A percentile compares a stretch with the other conserved stretches of the same genome.
These are phyloP conservation scores for Lepidurus apus DNA, from an alignment of 1,140 invertebrate species.

Conservation along the genomic window DNA sequence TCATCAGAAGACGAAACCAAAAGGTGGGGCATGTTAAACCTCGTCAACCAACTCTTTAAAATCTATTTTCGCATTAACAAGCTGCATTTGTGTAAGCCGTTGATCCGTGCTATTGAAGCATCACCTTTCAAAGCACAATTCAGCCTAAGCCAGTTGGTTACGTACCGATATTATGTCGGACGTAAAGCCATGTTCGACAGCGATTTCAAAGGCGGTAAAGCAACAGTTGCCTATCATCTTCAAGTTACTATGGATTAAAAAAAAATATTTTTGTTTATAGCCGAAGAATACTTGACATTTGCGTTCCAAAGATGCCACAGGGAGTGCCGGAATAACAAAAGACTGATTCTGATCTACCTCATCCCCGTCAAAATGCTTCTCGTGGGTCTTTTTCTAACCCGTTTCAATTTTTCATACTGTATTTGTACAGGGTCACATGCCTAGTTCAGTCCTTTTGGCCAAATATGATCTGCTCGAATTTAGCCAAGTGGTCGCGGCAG, in stretches of 20 bases:
- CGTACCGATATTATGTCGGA: slow-evolving; percentile 95
- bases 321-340: slow-evolving; percentile 78
- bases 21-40: slow-evolving; percentile 87
- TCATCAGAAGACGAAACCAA: slow-evolving; percentile 84
- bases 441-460: slow-evolving; percentile 66
- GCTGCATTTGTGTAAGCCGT: slow-evolving; percentile 89
- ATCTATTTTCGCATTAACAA: slow-evolving; percentile 97
- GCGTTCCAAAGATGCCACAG: slow-evolving; percentile 87
- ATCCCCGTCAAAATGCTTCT: slow-evolving; percentile 96
- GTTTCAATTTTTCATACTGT: background rate
- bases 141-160: slow-evolving; percentile 74
- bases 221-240: slow-evolving; percentile 23
- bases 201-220: slow-evolving; percentile 73
- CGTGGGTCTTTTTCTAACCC: slow-evolving; percentile 43
- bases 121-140: slow-evolving; percentile 83
- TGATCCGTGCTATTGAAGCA: slow-evolving; percentile 92
- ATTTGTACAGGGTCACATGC: slow-evolving; percentile 70
- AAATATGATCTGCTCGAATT: slow-evolving; percentile 90
- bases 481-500: slow-evolving; percentile 74
- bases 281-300: slow-evolving; percentile 85
- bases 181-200: slow-evolving; percentile 97
- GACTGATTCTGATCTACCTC: slow-evolving; percentile 89
- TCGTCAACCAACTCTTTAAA: slow-evolving; percentile 96
- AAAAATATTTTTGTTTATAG: slow-evolving; percentile 52
- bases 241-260: slow-evolving; percentile 15